Conservation (phyloP, 2,797 vertebrate species). For the Oreonectes daqikongensis region DNA sequence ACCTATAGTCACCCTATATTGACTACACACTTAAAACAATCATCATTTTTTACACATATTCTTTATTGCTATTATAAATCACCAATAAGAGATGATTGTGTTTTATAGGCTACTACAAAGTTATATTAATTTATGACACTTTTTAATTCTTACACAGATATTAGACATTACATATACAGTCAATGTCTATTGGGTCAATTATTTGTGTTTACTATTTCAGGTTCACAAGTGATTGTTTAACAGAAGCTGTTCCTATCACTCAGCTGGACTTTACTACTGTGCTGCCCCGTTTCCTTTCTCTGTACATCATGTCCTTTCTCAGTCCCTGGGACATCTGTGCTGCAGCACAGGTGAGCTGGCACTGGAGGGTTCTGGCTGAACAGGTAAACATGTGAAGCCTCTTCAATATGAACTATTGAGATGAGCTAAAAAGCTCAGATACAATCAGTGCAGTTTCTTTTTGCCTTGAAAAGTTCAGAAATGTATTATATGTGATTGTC, state of each 20-base stretch:
- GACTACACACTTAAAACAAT: too few relatives aligned
- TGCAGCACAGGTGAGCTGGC: conserved; percentile 84
- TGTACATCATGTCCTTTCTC: conserved; percentile 86
- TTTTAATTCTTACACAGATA: too few relatives aligned
- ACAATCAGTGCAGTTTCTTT: too few relatives aligned
- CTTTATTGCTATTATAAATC: too few relatives aligned
- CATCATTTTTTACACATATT: too few relatives aligned
- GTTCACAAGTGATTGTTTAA: conserved; percentile 76
- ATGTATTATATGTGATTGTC: conserved; percentile 12
- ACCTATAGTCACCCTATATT: too few relatives aligned
- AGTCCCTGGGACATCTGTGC: conserved; percentile 80
- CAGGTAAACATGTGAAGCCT: conserved; percentile 72
- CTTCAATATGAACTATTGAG: background rate
- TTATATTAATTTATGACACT: too few relatives aligned
- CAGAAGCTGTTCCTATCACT: conserved; percentile 72
- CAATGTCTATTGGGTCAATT: background rate
- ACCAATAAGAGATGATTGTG: too few relatives aligned
- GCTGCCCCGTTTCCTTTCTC: conserved; percentile 82
- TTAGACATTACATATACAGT: background rate
- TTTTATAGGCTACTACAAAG: too few relatives aligned
- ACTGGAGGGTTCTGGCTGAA: conserved; percentile 86
- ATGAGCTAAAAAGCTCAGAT: too few relatives aligned
- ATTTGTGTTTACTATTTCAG: conserved; percentile 61
- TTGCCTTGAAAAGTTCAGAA: background rate
- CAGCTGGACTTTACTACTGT: conserved; percentile 80